Evolutionary conservation across 2,888 invertebrate genomes (phyloP), one percentile per base, ranked within the genome.

Genomic region (Sminthurides aquaticus): DNA sequence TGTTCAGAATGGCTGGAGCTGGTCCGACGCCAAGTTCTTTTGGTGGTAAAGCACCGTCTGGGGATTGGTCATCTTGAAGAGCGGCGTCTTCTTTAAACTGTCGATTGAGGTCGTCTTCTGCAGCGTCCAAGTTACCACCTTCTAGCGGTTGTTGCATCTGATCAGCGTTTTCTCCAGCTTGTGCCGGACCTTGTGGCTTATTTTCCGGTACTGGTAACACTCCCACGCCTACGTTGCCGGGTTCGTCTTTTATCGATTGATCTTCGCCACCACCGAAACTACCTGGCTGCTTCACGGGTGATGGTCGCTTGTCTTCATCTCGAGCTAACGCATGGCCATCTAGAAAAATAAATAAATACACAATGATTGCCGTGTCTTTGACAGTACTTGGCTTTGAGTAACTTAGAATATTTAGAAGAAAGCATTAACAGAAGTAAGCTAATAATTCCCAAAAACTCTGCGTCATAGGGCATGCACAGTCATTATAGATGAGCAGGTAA

Each of bases 21-120:
- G 68, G 70, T n/a, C 11, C 60, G 2, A 61, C 59, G 5, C 52
- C 52, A 2, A 55, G 58, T 11, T 72, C 72, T 54, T 73, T 73
- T 24, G 66, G 68, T 0, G 65, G 62, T 22, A 73, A 57, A 8
- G 65, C 68, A 11, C 74, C 74, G 55, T 74, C 74, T 1, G 74
- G 74, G 29, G 74, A 74, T 49, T 74, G 72, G 55, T 74, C 74
- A 65, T 72, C 71, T 62, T 67, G 68, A 18, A 66, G 67, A 22
- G 67, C 68, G 11, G 67, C 48, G 48, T 72, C 72, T 49, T 74
- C 72, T 58, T 72, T 71, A 24, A 70, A 43, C 11, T 67, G 69
- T 24, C 70, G 64, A 3, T 69, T 68, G 28, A 73, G 71, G 48
- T 74, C 74, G 48, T 74, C 74, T 56, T 74, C 74, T 24, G 70